phyloP scores from a whole-genome alignment of 1,140 invertebrate species.

The Drosophila dunni region DNA sequence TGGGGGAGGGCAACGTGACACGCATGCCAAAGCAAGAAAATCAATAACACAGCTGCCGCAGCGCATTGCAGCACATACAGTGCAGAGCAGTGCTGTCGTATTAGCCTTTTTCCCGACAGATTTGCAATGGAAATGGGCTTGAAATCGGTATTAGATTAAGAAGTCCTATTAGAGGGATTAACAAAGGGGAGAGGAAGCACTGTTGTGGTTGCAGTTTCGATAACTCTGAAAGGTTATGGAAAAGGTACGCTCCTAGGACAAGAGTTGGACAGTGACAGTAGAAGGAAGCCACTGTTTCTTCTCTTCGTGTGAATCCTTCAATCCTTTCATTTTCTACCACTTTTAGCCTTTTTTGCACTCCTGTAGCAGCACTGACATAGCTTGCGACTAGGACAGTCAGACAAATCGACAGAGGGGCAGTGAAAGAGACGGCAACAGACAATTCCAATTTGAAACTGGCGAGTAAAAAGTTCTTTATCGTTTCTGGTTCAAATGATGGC shows the following conservation, averaged over 20 bases:
- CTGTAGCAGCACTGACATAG: too few species aligned
- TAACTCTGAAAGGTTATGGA: too few species aligned
- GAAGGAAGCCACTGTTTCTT: too few species aligned
- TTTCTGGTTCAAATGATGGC: neutral
- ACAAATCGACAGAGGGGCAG: neutral
- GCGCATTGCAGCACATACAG: constrained; percentile 24
- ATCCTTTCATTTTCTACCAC: too few species aligned
- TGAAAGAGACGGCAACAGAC: neutral
- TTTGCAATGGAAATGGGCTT: too few species aligned
- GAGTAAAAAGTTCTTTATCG: neutral
- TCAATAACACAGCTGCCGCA: constrained; percentile 44
- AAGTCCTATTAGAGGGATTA: neutral
- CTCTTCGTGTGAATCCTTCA: too few species aligned
- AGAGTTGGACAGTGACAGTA: too few species aligned
- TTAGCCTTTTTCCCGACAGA: too few species aligned
- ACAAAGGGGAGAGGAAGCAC: neutral
- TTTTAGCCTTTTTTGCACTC: too few species aligned
- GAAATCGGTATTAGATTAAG: too few species aligned
- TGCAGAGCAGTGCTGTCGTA: neutral
- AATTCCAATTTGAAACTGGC: neutral
- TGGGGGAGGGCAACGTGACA: constrained; percentile 35
- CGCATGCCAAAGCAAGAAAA: constrained; percentile 51
- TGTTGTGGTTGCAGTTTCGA: too few species aligned
- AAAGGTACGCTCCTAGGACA: too few species aligned
- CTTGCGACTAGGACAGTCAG: neutral